Percentiles rank a stretch among this genome's conserved stretches.
These are phyloP conservation scores for Caenorhabditis japonica DNA, from an alignment of 2,888 invertebrate genomes.

Conservation along the genomic window DNA sequence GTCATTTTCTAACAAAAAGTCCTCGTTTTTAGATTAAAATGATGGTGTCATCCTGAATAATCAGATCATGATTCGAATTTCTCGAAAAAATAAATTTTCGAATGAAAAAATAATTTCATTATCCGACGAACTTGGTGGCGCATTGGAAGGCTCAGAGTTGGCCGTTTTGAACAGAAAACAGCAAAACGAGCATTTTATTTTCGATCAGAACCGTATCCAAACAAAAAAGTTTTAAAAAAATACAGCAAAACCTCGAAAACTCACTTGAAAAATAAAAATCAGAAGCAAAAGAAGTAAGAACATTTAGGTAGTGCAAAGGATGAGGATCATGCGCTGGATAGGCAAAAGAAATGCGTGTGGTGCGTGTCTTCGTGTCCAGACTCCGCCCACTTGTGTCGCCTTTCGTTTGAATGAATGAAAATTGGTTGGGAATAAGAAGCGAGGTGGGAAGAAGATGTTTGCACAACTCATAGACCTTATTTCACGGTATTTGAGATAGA, in stretches of 20 bases:
- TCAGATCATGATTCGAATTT: not conserved
- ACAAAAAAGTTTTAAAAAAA: too few species aligned
- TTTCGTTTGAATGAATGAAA: conserved; percentile 30
- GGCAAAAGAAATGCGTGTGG: too few species aligned
- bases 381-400: conserved; percentile 40
- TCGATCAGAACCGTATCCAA: too few species aligned
- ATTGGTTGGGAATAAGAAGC: conserved; percentile 3
- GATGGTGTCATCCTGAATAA: too few species aligned
- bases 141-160: too few species aligned
- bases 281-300: conserved; percentile 10
- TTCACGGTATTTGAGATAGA: not conserved
- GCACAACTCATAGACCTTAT: conserved; percentile 50
- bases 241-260: too few species aligned
- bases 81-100: too few species aligned
- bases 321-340: conserved; percentile 9
- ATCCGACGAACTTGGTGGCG: too few species aligned
- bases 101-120: not conserved
- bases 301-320: conserved; percentile 41
- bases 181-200: too few species aligned
- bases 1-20: too few species aligned
- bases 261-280: conserved; percentile 8
- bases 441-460: conserved; percentile 19
- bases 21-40: too few species aligned
- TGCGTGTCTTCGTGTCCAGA: conserved; percentile 13
- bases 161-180: conserved; percentile 1